phyloP scores from a whole-genome alignment of 2,888 invertebrate species.

The Eugnorisma glareosa region DNA sequence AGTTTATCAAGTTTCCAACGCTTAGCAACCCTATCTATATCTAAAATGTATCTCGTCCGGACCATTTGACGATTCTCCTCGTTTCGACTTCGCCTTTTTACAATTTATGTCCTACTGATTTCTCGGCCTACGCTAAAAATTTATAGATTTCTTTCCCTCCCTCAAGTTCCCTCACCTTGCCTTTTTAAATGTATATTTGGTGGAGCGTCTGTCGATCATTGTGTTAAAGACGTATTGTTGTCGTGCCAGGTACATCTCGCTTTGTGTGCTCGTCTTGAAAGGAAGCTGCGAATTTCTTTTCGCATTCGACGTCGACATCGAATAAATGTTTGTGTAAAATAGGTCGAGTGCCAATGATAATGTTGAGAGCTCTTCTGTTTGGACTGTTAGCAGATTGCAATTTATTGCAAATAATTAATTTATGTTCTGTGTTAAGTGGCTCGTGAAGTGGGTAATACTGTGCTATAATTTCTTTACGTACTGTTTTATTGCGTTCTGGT shows the following conservation, averaged over 20 bases:
- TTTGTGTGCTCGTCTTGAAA: constrained; percentile 36
- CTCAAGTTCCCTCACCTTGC: constrained; percentile 55
- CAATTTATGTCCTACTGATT: constrained; percentile 83
- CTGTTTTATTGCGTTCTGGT: constrained; percentile 28
- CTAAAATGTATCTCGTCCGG: constrained; percentile 86
- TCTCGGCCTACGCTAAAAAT: constrained; percentile 71
- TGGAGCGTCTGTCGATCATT: constrained; percentile 60
- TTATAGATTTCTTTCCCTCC: constrained; percentile 67
- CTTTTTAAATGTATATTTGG: constrained; percentile 57
- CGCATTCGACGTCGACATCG: constrained; percentile 21
- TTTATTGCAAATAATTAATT: constrained; percentile 50
- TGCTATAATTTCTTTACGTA: constrained; percentile 26
- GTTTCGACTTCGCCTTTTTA: constrained; percentile 79
- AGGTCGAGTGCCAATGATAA: constrained; percentile 57
- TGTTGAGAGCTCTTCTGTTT: constrained; percentile 36
- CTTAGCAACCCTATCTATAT: constrained; percentile 77
- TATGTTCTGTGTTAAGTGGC: constrained; percentile 48
- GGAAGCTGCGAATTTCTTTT: constrained; percentile 41
- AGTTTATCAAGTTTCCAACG: constrained; percentile 58
- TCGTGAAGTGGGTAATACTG: constrained; percentile 34
- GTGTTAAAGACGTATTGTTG: constrained; percentile 58
- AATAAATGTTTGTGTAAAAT: constrained; percentile 52
- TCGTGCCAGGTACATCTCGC: constrained; percentile 36
- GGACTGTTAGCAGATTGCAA: constrained; percentile 46
- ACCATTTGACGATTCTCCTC: constrained; percentile 86